phyloP scores from a whole-genome alignment of 2,797 vertebrate genomes.

The Oreochromis grahami region DNA sequence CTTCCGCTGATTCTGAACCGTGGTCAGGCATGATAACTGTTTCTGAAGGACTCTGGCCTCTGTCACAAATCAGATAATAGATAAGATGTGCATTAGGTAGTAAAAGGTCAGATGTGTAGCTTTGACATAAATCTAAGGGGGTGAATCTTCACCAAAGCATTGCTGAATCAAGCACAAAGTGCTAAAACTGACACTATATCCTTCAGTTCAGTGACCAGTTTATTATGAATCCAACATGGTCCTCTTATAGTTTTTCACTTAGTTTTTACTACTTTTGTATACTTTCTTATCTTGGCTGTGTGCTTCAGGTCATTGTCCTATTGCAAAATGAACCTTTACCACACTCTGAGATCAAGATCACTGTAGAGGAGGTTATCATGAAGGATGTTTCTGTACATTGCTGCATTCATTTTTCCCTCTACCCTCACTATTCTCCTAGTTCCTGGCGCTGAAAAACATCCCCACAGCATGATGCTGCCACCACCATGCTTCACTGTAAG shows the following conservation, averaged over 20 bases:
- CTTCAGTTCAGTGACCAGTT: neutral
- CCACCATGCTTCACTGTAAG: neutral
- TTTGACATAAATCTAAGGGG: neutral
- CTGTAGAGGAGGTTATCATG: neutral
- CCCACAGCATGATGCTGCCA: neutral
- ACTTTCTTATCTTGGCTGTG: neutral
- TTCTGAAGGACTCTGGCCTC: neutral
- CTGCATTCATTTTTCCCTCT: neutral
- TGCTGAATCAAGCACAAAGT: neutral
- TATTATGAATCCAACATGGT: neutral
- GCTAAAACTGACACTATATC: neutral
- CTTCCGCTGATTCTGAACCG: neutral
- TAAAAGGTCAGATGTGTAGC: neutral
- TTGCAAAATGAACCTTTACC: neutral
- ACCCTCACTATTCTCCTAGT: neutral
- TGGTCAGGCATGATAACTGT: neutral
- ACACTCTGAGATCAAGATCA: neutral
- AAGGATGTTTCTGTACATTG: neutral
- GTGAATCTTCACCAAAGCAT: conserved; percentile 1
- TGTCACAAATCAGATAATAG: neutral
- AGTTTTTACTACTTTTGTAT: neutral
- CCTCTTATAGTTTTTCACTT: neutral
- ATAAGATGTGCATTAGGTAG: neutral
- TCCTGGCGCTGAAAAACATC: neutral
- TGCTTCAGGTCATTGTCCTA: neutral